A percentile compares a stretch with the other conserved stretches of the same genome.
Evolutionary conservation across 2,888 invertebrate species (phyloP).

Genomic region (Lithosia quadra): DNA sequence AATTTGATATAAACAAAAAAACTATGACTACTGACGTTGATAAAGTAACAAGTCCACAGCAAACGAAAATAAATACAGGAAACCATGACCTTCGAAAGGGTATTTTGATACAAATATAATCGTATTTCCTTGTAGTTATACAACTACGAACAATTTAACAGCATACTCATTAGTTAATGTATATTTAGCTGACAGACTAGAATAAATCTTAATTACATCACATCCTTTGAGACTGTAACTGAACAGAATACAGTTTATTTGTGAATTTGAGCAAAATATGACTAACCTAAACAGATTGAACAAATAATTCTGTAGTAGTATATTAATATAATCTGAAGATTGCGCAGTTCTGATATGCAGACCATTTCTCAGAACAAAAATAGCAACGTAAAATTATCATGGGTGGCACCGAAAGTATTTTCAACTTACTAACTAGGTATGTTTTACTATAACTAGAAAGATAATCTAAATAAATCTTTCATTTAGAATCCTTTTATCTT

Average conservation of each 20-base stretch:
- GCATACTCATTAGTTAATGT: not conserved
- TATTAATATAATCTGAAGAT: not conserved
- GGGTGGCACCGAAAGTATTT: too few relatives aligned
- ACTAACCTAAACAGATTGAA: not conserved
- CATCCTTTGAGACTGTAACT: not conserved
- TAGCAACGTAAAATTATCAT: too few relatives aligned
- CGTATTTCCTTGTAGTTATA: slow-evolving; percentile 2
- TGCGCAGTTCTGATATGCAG: not conserved
- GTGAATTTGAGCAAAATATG: not conserved
- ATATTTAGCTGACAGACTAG: not conserved
- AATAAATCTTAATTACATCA: slow-evolving; percentile 6
- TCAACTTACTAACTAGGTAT: too few relatives aligned
- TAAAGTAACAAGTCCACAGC: not conserved
- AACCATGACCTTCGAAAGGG: slow-evolving; percentile 13
- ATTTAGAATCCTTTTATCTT: too few relatives aligned
- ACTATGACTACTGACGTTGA: not conserved
- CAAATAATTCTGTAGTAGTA: not conserved
- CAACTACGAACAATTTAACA: not conserved
- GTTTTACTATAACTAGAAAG: too few relatives aligned
- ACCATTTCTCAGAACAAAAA: not conserved
- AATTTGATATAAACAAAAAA: slow-evolving; percentile 11
- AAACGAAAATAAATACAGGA: slow-evolving; percentile 15
- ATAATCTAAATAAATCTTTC: too few relatives aligned
- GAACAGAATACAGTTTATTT: not conserved
- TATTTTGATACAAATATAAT: not conserved